phyloP scores from a whole-genome alignment of 92 coral and sea anemone genomes.

The Phymanthus crucifer region DNA sequence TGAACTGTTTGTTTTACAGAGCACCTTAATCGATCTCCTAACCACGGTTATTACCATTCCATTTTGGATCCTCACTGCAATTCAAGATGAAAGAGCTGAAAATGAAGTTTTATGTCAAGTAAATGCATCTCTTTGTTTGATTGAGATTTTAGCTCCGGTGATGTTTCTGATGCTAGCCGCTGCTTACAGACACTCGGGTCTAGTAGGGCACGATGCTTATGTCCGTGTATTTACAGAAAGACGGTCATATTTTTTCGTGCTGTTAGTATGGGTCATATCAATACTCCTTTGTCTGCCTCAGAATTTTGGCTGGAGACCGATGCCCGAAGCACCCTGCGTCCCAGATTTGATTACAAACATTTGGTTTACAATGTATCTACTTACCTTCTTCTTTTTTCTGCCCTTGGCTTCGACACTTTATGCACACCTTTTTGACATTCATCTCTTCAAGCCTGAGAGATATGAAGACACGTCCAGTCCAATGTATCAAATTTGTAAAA shows the following conservation, averaged over 20 bases:
- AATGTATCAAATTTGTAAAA: conserved; percentile 48
- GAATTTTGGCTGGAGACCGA: conserved; percentile 65
- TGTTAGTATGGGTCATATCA: conserved; percentile 53
- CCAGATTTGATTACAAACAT: conserved; percentile 71
- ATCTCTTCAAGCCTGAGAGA: conserved; percentile 63
- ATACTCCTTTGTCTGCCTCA: conserved; percentile 63
- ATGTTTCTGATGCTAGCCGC: conserved; percentile 62
- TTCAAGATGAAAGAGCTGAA: conserved; percentile 62
- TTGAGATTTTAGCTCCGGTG: conserved; percentile 69
- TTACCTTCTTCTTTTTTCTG: conserved; percentile 52
- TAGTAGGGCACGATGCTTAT: conserved; percentile 62
- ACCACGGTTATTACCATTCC: conserved; percentile 67
- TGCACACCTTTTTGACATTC: conserved; percentile 62
- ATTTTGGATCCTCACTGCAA: conserved; percentile 76
- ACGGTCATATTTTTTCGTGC: conserved; percentile 49
- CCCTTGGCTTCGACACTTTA: conserved; percentile 60
- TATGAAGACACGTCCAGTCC: conserved; percentile 21
- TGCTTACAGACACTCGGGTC: conserved; percentile 63
- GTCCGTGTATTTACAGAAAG: conserved; percentile 58
- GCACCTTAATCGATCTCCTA: conserved; percentile 65
- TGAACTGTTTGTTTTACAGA: conserved; percentile 68
- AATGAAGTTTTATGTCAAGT: conserved; percentile 52
- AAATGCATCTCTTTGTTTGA: conserved; percentile 63
- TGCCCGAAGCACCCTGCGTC: conserved; percentile 52
- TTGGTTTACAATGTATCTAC: conserved; percentile 68